phyloP scores from a whole-genome alignment of 1,140 invertebrate species.

The Meloidogyne floridensis region DNA sequence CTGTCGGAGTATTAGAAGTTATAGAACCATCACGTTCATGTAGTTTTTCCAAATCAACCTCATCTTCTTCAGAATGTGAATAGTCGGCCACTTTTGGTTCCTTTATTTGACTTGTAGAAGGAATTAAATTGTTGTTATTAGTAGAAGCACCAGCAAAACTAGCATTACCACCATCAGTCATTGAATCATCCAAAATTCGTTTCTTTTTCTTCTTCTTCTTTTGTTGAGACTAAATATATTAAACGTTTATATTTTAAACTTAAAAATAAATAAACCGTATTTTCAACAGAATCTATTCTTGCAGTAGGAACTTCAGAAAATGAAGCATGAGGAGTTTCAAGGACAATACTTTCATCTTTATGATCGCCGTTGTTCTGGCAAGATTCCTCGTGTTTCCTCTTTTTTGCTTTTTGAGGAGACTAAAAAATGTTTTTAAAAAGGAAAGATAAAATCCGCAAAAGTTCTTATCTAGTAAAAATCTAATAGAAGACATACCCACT shows the following conservation, averaged over 20 bases:
- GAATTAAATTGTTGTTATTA: not conserved
- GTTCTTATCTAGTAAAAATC: no score
- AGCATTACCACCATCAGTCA: not conserved
- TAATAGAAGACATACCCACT: no score
- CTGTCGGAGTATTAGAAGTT: not conserved
- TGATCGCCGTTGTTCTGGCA: not conserved
- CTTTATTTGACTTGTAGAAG: not conserved
- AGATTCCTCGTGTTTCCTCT: not conserved
- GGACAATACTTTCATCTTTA: not conserved
- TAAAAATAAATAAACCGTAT: not conserved
- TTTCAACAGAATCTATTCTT: not conserved
- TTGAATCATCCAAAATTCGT: not conserved
- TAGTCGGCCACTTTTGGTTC: not conserved
- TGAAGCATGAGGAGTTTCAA: not conserved
- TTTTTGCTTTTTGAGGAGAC: not conserved
- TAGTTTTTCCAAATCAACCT: not conserved
- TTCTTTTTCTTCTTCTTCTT: constrained; percentile 5
- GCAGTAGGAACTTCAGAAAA: not conserved
- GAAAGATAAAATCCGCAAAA: no score
- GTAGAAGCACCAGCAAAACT: not conserved
- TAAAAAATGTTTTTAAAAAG: not conserved
- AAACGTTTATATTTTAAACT: not conserved
- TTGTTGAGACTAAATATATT: not conserved
- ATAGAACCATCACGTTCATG: not conserved
- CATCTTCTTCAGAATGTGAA: not conserved